Conservation (phyloP, 1,140 invertebrate species). For the Drosophila nigromelanica region DNA sequence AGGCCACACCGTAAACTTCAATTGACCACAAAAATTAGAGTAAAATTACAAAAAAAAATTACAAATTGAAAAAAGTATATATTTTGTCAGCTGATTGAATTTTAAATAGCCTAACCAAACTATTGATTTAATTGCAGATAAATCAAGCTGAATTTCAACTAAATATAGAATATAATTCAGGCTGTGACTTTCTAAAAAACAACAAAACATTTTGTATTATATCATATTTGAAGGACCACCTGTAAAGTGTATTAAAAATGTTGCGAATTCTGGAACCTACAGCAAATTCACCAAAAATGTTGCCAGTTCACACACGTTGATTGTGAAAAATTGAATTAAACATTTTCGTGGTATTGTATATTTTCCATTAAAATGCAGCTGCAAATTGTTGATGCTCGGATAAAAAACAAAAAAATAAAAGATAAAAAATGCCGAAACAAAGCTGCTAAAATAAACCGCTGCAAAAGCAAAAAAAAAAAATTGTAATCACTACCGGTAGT, state of each 20-base stretch:
- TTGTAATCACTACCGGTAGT: too few relatives aligned
- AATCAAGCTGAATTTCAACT: too few relatives aligned
- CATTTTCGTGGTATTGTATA: slow-evolving; percentile 61
- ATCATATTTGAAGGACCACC: background rate
- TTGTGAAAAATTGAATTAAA: slow-evolving; percentile 70
- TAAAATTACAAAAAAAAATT: background rate
- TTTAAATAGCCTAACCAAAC: background rate
- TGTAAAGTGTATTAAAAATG: background rate
- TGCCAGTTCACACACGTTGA: slow-evolving; percentile 8
- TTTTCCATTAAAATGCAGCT: slow-evolving; percentile 74
- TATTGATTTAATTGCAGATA: background rate
- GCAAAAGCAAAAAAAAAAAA: slow-evolving; percentile 19
- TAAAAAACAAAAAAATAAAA: slow-evolving; percentile 5
- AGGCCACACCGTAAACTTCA: background rate
- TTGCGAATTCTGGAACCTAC: background rate
- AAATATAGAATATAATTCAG: background rate
- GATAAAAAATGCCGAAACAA: slow-evolving; percentile 14
- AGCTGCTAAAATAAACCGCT: slow-evolving; percentile 48
- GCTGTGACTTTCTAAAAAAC: too few relatives aligned
- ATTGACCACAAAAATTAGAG: background rate
- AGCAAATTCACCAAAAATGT: background rate
- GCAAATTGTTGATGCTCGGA: slow-evolving; percentile 58
- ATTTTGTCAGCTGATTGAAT: background rate
- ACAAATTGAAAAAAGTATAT: background rate
- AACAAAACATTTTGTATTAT: background rate